Conservation (phyloP, 2,113 vertebrate species). For the Elaphurus davidianus region DNA sequence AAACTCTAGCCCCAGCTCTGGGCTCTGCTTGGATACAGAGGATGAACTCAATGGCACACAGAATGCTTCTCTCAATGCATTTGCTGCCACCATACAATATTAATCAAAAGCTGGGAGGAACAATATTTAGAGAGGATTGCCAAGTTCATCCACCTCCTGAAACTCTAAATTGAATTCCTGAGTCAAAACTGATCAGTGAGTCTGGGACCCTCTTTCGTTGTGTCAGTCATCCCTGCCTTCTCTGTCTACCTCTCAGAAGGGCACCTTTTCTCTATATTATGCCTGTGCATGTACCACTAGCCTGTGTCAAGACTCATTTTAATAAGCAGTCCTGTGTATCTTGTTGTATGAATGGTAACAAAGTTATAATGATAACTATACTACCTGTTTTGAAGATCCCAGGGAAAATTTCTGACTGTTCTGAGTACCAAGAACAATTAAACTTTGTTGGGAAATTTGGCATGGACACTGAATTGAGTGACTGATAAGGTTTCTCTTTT, state of each 20-base stretch:
- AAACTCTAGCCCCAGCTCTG: not conserved
- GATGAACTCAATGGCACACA: not conserved
- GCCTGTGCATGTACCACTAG: not conserved
- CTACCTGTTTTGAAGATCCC: not conserved
- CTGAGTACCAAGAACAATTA: not conserved
- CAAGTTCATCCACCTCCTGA: not conserved
- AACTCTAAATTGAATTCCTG: not conserved
- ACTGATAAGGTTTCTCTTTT: not conserved
- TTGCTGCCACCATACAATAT: not conserved
- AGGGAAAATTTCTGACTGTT: not conserved
- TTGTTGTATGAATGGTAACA: not conserved
- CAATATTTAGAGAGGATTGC: not conserved
- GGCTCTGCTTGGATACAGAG: not conserved
- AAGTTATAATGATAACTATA: not conserved
- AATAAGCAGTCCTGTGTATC: not conserved
- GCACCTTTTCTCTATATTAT: not conserved
- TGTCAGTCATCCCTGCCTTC: not conserved
- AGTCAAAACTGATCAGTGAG: not conserved
- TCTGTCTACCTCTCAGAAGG: not conserved
- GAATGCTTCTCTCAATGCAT: not conserved
- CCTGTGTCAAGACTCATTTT: not conserved
- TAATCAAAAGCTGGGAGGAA: not conserved
- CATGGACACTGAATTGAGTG: not conserved
- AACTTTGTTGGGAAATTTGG: not conserved
- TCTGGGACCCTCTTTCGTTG: not conserved